Evolutionary conservation across 2,797 vertebrate species (phyloP).

Genomic region (Rhinatrema bivittatum): DNA sequence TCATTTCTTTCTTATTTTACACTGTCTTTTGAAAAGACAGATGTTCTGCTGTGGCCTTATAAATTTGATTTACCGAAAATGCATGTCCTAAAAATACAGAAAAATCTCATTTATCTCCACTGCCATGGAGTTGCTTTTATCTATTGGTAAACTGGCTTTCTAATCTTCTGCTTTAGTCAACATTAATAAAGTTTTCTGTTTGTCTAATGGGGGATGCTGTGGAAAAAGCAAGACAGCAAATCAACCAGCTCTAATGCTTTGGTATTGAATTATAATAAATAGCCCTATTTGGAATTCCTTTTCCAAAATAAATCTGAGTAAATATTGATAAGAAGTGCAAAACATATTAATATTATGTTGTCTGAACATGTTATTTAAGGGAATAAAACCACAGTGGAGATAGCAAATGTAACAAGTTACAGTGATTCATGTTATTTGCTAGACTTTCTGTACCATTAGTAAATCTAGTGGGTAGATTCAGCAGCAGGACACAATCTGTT

Average conservation of each 20-base stretch:
- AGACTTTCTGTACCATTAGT: slow-evolving; percentile 29
- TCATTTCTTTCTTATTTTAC: not conserved
- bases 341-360: slow-evolving; percentile 29
- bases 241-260: slow-evolving; percentile 25
- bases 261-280: slow-evolving; percentile 36
- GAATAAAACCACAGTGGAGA: slow-evolving; percentile 29
- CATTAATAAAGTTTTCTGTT: slow-evolving; percentile 11
- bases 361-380: slow-evolving; percentile 32
- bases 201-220: slow-evolving; percentile 18
- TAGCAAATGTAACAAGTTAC: slow-evolving; percentile 32
- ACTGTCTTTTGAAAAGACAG: slow-evolving; percentile 1
- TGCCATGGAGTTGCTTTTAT: slow-evolving; percentile 9
- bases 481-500: slow-evolving; percentile 9
- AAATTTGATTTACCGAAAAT: slow-evolving; percentile 6
- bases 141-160: slow-evolving; percentile 10
- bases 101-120: not conserved
- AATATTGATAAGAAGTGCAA: slow-evolving; percentile 31
- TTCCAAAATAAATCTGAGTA: slow-evolving; percentile 22
- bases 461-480: slow-evolving; percentile 22
- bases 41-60: not conserved
- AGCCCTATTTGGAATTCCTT: slow-evolving; percentile 18
- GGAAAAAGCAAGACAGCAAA: slow-evolving; percentile 13
- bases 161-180: slow-evolving; percentile 5
- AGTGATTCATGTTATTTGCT: slow-evolving; percentile 7
- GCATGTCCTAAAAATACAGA: not conserved